These are phyloP conservation scores for Emys orbicularis DNA, from an alignment of 2,797 vertebrate species.

Conservation along the genomic window DNA sequence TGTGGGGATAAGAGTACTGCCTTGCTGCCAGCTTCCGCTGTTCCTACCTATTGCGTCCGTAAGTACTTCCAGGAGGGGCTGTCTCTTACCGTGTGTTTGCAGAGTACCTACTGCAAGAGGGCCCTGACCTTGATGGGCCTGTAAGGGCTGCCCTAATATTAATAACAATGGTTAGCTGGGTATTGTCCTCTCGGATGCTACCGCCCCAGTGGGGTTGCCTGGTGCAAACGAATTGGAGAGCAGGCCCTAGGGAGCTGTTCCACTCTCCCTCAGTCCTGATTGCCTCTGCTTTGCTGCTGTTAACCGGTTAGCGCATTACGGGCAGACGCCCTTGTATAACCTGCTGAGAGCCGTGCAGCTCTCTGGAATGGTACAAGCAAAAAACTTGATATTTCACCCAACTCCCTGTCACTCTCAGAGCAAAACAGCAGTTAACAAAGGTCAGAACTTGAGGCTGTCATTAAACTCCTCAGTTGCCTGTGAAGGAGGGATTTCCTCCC, in stretches of 20 bases:
- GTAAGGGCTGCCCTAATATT: no score
- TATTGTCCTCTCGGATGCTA: not conserved
- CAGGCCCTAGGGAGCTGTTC: not conserved
- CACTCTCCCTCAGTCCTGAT: not conserved
- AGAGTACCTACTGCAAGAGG: not conserved
- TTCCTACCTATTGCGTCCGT: no score
- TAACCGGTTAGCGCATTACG: not conserved
- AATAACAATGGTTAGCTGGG: not conserved
- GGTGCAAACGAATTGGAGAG: not conserved
- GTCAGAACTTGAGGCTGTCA: constrained; percentile 55
- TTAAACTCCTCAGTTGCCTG: not conserved
- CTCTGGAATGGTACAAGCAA: not conserved
- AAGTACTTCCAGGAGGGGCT: not conserved
- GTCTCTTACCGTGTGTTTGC: not conserved
- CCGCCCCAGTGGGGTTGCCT: not conserved
- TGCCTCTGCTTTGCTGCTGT: not conserved
- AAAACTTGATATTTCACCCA: not conserved
- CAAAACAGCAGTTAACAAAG: constrained; percentile 70
- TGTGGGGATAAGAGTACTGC: not conserved
- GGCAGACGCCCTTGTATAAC: not conserved
- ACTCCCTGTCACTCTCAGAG: constrained; percentile 49
- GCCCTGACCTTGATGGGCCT: not conserved
- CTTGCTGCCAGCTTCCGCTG: not conserved
- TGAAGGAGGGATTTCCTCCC: constrained; percentile 20
- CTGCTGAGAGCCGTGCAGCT: not conserved